Base-by-base conservation (phyloP, 2,888 invertebrate genomes). In the Sthenelais limicola region DNA sequence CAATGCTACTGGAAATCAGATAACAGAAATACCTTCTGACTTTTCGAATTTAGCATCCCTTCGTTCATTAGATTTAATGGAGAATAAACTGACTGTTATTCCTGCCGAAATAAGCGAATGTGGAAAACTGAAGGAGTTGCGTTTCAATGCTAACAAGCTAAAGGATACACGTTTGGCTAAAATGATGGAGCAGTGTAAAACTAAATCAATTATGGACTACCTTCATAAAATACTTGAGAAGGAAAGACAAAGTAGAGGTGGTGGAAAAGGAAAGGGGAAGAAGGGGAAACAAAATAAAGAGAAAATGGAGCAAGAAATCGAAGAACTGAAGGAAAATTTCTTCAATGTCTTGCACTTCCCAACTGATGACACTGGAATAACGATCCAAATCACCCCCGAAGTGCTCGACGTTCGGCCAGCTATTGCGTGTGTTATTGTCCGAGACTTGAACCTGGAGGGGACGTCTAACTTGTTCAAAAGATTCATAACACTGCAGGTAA, bases 131-230 rank as follows among this genome's bases (percentile, higher is more conserved):
- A 94, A 94, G 89, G 94, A 94, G 81, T 77, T 94, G 0, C 91
- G 92, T 82, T 88, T 94, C 33, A 92, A 92, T 86, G 92, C 92
- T 4, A 95, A 95, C 87, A 92, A 92, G 74, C 87, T 94, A 24
- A 84, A 90, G 0, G 94, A 94, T 85, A 91, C 92, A 78, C 90
- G 93, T 7, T 90, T 95, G 48, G 89, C 90, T 79, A 94, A 94
- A 84, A 86, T 94, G 0, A 92, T 94, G 77, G 85, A 87, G 47
- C 93, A 94, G 82, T 92, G 93, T 82, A 26, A 9, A 58, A 90
- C 92, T 0, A 94, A 94, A 82, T 80, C 94, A 86, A 90, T 94
- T 3, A 78, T 94, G 32, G 94, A 94, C 81, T 94, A 94, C 83
- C 90, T 94, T 1, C 89, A 91, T n/a, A 91, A 91, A 47, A 73